Percentiles rank a stretch among this genome's conserved stretches.
phyloP scores from a whole-genome alignment of 2,113 vertebrate genomes.

The Nothobranchius kuhntae region DNA sequence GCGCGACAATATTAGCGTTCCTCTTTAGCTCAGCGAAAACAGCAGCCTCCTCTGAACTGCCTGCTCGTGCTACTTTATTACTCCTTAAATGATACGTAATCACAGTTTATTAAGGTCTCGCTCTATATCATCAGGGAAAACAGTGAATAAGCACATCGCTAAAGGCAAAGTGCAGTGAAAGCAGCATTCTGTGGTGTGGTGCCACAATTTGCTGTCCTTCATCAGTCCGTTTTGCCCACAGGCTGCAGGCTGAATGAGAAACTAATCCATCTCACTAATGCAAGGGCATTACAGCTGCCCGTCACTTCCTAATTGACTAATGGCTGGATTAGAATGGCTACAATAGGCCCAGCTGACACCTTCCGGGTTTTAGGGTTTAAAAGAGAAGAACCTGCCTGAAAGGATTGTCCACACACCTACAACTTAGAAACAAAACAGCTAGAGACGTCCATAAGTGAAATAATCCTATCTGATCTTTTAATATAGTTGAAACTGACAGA shows the following conservation, averaged over 20 bases:
- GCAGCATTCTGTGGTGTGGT: slow-evolving; percentile 56
- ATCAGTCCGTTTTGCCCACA: slow-evolving; percentile 40
- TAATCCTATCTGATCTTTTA: slow-evolving; percentile 4
- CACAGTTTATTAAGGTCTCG: slow-evolving; percentile 56
- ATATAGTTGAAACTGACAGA: background rate
- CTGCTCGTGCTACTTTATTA: slow-evolving; percentile 47
- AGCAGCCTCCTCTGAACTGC: slow-evolving; percentile 19
- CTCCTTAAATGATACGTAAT: slow-evolving; percentile 53
- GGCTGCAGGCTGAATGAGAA: slow-evolving; percentile 59
- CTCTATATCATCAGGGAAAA: slow-evolving; percentile 36
- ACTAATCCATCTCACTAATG: slow-evolving; percentile 75
- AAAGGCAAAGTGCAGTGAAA: slow-evolving; percentile 60
- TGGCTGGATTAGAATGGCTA: slow-evolving; percentile 73
- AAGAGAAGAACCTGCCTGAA: slow-evolving; percentile 16
- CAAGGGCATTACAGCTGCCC: slow-evolving; percentile 63
- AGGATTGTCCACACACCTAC: slow-evolving; percentile 17
- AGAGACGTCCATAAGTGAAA: background rate
- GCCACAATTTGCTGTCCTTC: slow-evolving; percentile 34
- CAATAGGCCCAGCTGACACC: slow-evolving; percentile 73
- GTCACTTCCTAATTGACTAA: slow-evolving; percentile 80
- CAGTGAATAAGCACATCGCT: slow-evolving; percentile 41
- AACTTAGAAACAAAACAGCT: background rate
- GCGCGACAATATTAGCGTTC: slow-evolving; percentile 39
- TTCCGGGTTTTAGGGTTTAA: slow-evolving; percentile 61
- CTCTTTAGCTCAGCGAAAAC: slow-evolving; percentile 28